Conservation (phyloP, 2,113 vertebrate species). For the Oncorhynchus clarkii region DNA sequence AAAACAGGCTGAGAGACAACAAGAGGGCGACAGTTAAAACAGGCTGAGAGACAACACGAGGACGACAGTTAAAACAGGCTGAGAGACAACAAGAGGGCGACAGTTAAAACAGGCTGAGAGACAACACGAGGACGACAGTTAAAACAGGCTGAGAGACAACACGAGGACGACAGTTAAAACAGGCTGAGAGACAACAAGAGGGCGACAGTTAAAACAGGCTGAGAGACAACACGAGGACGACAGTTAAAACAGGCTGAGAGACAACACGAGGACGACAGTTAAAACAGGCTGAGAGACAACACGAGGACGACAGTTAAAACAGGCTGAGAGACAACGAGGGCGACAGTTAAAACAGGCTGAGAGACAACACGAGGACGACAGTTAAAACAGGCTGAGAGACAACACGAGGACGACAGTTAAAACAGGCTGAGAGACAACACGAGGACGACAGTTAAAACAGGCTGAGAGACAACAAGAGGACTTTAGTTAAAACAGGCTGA, state of each 20-base stretch:
- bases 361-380: too few species aligned
- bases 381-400: too few species aligned
- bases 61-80: constrained; percentile 58
- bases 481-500: constrained; percentile 59
- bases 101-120: constrained; percentile 67
- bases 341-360: too few species aligned
- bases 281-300: too few species aligned
- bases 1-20: not conserved
- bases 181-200: constrained; percentile 65
- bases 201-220: too few species aligned
- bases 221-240: too few species aligned
- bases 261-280: too few species aligned
- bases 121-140: not conserved
- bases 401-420: constrained; percentile 28
- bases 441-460: constrained; percentile 36
- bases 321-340: too few species aligned
- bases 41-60: too few species aligned
- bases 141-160: constrained; percentile 66
- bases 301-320: too few species aligned
- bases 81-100: constrained; percentile 34
- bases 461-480: too few species aligned
- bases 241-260: too few species aligned
- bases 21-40: constrained; percentile 38
- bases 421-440: not conserved
- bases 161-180: not conserved